phyloP scores from a whole-genome alignment of 2,113 vertebrate species.

The Bettongia penicillata region DNA sequence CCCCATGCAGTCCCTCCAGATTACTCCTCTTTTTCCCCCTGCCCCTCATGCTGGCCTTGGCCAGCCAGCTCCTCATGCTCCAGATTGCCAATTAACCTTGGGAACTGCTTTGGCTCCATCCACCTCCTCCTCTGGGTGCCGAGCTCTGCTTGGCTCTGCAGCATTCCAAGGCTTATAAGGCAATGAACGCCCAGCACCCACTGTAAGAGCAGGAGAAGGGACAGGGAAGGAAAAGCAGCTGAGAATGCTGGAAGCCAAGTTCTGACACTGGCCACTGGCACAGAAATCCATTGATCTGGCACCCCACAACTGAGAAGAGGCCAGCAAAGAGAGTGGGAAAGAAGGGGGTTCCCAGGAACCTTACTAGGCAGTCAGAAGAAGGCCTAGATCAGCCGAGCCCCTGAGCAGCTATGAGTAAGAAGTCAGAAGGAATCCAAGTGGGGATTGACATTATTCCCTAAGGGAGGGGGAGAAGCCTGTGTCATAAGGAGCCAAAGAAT shows the following conservation, averaged over 20 bases:
- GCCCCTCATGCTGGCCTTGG: not conserved
- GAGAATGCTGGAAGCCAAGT: not conserved
- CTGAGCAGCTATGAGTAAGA: not conserved
- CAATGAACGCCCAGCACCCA: not conserved
- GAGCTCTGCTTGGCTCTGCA: not conserved
- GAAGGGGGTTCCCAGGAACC: not conserved
- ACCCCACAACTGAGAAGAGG: not conserved
- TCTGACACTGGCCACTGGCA: not conserved
- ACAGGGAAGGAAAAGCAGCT: not conserved
- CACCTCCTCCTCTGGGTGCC: not conserved
- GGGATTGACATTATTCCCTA: not conserved
- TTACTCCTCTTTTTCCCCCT: not conserved
- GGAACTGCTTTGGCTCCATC: not conserved
- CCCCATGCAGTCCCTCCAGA: not conserved
- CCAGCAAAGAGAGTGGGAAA: not conserved
- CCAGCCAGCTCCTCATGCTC: not conserved
- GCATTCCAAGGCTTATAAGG: constrained; percentile 19
- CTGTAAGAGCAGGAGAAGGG: not conserved
- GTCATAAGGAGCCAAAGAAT: not conserved
- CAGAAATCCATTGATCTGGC: not conserved
- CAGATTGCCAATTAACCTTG: not conserved
- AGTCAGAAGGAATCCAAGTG: not conserved
- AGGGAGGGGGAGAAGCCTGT: not conserved
- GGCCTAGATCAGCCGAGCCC: not conserved
- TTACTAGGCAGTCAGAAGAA: not conserved